These are phyloP conservation scores for Cremastobaeus sp. DNA, from an alignment of 2,888 invertebrate species.

Conservation along the genomic window DNA sequence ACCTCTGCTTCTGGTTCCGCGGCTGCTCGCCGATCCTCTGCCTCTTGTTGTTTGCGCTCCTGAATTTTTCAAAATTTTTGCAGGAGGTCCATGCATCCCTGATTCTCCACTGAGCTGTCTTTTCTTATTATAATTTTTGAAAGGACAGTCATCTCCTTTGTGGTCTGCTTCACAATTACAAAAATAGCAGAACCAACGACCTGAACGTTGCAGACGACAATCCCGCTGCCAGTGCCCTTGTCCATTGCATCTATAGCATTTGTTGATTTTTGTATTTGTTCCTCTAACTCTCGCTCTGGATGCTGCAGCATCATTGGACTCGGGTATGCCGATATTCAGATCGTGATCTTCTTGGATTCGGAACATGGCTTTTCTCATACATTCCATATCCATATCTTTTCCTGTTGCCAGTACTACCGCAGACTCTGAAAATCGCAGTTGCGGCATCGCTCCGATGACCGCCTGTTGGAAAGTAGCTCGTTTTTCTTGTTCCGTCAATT, in stretches of 20 bases:
- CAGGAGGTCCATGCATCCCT: conserved; percentile 24
- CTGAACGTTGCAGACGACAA: conserved; percentile 5
- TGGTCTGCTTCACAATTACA: conserved; percentile 27
- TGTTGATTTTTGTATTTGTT: background rate
- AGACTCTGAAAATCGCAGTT: too few species aligned
- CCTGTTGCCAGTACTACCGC: too few species aligned
- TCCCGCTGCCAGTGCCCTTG: conserved; percentile 39
- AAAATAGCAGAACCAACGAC: conserved; percentile 33
- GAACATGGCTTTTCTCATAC: background rate
- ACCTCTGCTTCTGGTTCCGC: too few species aligned
- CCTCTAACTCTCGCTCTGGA: background rate
- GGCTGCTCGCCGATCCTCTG: too few species aligned
- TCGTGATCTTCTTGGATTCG: background rate
- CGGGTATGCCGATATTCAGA: background rate
- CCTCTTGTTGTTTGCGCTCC: too few species aligned
- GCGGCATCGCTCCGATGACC: too few species aligned
- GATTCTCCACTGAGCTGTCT: background rate
- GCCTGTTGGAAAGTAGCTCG: conserved; percentile 60
- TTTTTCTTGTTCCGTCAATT: too few species aligned
- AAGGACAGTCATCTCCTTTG: conserved; percentile 28
- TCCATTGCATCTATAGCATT: conserved; percentile 53
- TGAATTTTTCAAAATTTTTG: conserved; percentile 14
- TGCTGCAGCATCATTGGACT: background rate
- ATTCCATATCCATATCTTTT: too few species aligned
- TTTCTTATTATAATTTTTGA: background rate